Evolutionary conservation across 2,113 vertebrate genomes (phyloP).

Genomic region (Propithecus coquereli): DNA sequence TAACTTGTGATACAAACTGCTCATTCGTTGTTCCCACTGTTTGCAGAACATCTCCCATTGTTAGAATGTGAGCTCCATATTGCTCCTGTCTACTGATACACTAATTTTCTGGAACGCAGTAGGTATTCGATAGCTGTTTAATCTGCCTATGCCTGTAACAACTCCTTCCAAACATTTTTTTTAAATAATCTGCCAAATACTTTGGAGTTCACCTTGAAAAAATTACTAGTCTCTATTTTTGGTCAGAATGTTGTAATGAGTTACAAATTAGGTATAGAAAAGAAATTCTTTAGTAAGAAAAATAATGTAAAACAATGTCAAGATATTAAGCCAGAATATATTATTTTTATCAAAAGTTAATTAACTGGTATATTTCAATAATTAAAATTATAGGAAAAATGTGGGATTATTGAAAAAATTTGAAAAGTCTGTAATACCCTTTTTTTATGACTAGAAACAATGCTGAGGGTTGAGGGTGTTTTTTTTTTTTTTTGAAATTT

Average conservation of each 20-base stretch:
- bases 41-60: rapidly evolving
- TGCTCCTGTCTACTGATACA: rapidly evolving
- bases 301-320: neutral
- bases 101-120: no score
- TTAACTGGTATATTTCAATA: neutral
- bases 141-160: neutral
- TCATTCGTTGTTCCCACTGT: rapidly evolving
- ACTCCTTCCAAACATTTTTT: neutral
- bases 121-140: neutral
- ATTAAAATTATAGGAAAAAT: neutral
- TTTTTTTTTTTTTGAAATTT: neutral
- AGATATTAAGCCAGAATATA: neutral
- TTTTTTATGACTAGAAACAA: neutral
- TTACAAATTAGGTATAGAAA: neutral
- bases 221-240: neutral
- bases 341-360: conserved; percentile 1
- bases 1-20: neutral
- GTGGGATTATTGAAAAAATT: neutral
- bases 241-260: neutral
- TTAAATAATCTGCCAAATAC: neutral
- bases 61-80: rapidly evolving
- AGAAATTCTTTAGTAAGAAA: neutral
- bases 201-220: neutral
- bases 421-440: neutral
- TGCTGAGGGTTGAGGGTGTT: rapidly evolving